phyloP scores from a whole-genome alignment of 2,888 invertebrate species.

The Hypomecis punctinalis region DNA sequence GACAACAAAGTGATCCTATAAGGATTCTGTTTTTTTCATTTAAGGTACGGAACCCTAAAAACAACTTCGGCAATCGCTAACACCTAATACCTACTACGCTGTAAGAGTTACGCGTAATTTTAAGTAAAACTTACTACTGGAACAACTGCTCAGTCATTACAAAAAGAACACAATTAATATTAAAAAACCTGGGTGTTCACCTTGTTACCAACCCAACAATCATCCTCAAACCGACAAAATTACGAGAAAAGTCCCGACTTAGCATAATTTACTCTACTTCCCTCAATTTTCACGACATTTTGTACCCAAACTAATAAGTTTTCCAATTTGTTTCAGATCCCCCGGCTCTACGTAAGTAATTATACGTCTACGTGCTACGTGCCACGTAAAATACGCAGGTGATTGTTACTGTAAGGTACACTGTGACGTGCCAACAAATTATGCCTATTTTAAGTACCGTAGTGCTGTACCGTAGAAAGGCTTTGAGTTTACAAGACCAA shows the following conservation, averaged over 20 bases:
- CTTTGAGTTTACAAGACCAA: neutral
- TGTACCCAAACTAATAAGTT: slow-evolving; percentile 28
- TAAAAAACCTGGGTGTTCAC: too few species aligned
- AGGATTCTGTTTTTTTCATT: too few species aligned
- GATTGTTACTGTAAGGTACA: slow-evolving; percentile 10
- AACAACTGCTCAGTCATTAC: too few species aligned
- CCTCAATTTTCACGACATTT: slow-evolving; percentile 10
- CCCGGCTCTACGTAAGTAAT: slow-evolving; percentile 37
- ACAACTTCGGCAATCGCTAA: too few species aligned
- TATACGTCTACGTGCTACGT: slow-evolving; percentile 31
- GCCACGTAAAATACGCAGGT: slow-evolving; percentile 25
- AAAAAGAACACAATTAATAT: too few species aligned
- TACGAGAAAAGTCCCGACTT: neutral
- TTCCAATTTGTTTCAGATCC: slow-evolving; percentile 42
- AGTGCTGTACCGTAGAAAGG: neutral
- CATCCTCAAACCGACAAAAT: too few species aligned
- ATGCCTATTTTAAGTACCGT: neutral
- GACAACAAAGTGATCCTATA: too few species aligned
- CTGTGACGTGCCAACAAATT: slow-evolving; percentile 6
- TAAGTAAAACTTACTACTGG: too few species aligned
- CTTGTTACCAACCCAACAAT: too few species aligned
- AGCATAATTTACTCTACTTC: neutral
- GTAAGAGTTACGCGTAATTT: too few species aligned
- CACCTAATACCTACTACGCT: too few species aligned
- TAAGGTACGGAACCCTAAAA: too few species aligned